Percentiles rank a stretch among this genome's conserved stretches.
These are phyloP conservation scores for Hippopotamus amphibius DNA, from an alignment of 2,113 vertebrate species.

Conservation along the genomic window DNA sequence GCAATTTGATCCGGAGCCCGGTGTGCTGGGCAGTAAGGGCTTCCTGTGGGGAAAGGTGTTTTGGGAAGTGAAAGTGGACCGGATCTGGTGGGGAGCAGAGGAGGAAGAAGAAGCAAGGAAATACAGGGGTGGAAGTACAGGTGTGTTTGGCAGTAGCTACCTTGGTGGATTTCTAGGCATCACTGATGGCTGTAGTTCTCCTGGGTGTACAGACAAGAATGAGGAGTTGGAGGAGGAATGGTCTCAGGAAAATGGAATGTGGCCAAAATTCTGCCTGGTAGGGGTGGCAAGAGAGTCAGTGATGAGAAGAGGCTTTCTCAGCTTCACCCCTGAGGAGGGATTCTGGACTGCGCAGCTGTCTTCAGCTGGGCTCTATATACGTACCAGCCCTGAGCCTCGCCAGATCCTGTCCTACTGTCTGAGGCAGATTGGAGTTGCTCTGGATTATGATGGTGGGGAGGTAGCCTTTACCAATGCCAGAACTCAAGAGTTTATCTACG, in stretches of 20 bases:
- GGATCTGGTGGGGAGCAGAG: not conserved
- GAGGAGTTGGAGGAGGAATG: conserved; percentile 85
- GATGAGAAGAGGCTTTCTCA: conserved; percentile 84
- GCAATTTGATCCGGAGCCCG: conserved; percentile 84
- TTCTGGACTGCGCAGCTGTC: conserved; percentile 85
- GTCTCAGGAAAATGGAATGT: conserved; percentile 72
- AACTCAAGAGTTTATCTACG: conserved; percentile 21
- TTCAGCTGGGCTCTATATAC: not conserved
- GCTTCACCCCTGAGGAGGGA: conserved; percentile 83
- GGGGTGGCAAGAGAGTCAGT: conserved; percentile 84
- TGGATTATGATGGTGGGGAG: conserved; percentile 66
- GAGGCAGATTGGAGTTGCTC: conserved; percentile 1
- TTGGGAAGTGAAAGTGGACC: conserved; percentile 88
- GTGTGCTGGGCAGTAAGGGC: conserved; percentile 86
- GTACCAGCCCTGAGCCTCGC: not conserved
- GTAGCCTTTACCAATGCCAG: conserved; percentile 33
- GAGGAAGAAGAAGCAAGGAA: not conserved
- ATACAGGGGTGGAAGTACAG: not conserved
- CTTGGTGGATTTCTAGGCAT: not conserved
- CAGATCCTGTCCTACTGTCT: not conserved
- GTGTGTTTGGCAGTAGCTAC: not conserved
- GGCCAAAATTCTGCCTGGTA: conserved; percentile 84
- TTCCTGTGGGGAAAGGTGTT: conserved; percentile 83
- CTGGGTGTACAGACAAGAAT: not conserved
- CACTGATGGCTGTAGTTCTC: not conserved